Percentiles rank a stretch among this genome's conserved stretches.
These are phyloP conservation scores for Delphinus delphis DNA, from an alignment of 2,113 vertebrate genomes.

Conservation along the genomic window DNA sequence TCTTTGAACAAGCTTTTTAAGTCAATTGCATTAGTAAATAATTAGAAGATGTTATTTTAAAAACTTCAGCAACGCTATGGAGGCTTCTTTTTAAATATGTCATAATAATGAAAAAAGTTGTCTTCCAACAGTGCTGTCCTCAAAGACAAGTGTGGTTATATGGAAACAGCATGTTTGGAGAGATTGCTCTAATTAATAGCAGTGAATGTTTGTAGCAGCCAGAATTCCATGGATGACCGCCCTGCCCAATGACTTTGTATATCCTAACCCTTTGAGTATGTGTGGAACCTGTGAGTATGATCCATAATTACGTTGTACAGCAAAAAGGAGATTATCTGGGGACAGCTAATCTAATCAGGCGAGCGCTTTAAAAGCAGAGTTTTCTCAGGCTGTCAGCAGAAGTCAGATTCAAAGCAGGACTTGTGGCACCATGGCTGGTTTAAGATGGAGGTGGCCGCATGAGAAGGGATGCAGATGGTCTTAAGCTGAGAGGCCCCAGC, in stretches of 20 bases:
- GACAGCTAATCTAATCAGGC: neutral
- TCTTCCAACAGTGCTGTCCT: neutral
- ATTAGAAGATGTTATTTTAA: constrained; percentile 4
- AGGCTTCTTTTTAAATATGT: neutral
- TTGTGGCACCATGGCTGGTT: neutral
- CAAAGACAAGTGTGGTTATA: neutral
- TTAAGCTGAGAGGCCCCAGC: neutral
- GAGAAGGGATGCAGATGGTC: neutral
- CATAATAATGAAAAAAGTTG: neutral
- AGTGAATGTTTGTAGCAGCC: neutral
- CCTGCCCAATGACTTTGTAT: neutral
- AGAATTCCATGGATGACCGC: neutral
- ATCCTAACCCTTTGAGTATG: neutral
- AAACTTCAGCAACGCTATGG: neutral
- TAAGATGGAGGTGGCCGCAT: neutral
- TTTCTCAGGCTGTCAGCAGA: neutral
- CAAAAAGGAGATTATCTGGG: neutral
- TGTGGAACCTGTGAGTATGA: neutral
- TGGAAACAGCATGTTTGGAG: neutral
- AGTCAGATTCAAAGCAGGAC: neutral
- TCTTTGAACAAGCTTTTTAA: constrained; percentile 48
- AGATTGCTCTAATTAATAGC: neutral
- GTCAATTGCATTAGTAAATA: neutral
- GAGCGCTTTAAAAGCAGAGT: neutral
- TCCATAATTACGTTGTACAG: neutral